phyloP scores from a whole-genome alignment of 2,797 vertebrate genomes.

The Molossus molossus region DNA sequence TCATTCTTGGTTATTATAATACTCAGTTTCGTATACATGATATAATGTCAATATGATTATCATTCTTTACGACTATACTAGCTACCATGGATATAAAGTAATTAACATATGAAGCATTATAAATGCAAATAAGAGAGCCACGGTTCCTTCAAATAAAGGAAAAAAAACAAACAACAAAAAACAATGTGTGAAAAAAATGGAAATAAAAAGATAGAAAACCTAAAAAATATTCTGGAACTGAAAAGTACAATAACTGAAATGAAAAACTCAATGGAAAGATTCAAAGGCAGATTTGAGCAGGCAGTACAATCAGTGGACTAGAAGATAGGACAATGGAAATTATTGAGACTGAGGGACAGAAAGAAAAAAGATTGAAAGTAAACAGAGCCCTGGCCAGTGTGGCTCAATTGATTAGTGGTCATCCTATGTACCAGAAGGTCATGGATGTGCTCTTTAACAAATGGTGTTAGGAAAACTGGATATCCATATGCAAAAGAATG shows the following conservation, averaged over 20 bases:
- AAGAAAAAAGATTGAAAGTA: constrained; percentile 6
- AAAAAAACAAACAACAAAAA: constrained; percentile 14
- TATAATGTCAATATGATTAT: background rate
- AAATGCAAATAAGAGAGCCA: constrained; percentile 53
- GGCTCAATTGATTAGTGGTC: too few species aligned
- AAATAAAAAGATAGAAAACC: background rate
- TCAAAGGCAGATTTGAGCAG: background rate
- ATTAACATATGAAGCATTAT: constrained; percentile 67
- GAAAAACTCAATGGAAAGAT: background rate
- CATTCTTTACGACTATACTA: constrained; percentile 21
- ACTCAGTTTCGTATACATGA: constrained; percentile 7
- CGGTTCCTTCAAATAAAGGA: constrained; percentile 56
- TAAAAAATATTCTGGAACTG: background rate
- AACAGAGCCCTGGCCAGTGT: background rate
- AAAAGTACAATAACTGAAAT: background rate
- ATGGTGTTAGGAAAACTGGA: background rate
- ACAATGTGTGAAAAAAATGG: background rate
- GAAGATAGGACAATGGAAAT: background rate
- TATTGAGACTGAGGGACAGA: background rate
- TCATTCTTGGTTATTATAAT: constrained; percentile 13
- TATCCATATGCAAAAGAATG: background rate
- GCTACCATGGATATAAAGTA: constrained; percentile 36
- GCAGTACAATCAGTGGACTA: background rate
- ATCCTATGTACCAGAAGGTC: too few species aligned
- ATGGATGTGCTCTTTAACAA: background rate